phyloP scores from a whole-genome alignment of 2,797 vertebrate genomes.

The Lepilemur septentrionalis region DNA sequence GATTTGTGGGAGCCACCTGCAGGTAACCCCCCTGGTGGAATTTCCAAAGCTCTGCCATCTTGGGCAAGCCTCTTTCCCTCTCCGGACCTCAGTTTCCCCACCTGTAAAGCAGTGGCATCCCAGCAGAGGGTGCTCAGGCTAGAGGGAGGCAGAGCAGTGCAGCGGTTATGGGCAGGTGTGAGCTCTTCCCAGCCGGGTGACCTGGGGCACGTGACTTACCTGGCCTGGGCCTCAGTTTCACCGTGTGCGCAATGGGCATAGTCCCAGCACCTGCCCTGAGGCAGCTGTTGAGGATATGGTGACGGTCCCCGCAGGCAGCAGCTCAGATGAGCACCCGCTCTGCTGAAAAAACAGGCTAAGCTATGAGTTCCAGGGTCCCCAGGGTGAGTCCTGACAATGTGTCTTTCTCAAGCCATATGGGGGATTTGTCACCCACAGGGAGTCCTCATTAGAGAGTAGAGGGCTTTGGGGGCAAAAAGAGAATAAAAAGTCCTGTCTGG shows the following conservation, averaged over 20 bases:
- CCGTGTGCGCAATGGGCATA: neutral
- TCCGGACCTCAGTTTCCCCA: neutral
- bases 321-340: neutral
- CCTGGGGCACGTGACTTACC: neutral
- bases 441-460: neutral
- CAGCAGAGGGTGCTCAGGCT: neutral
- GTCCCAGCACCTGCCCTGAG: neutral
- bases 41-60: neutral
- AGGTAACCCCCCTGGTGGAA: neutral
- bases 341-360: neutral
- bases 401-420: neutral
- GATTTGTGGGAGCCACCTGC: neutral
- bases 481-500: neutral
- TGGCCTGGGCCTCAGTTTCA: neutral
- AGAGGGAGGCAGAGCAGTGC: neutral
- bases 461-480: neutral
- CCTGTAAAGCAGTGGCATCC: neutral
- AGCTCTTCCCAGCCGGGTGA: neutral
- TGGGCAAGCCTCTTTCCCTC: neutral
- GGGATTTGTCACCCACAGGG: neutral
- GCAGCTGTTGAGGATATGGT: accelerated
- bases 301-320: neutral
- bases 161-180: neutral
- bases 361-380: neutral
- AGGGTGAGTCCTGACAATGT: neutral